Evolutionary conservation across 2,888 invertebrate genomes (phyloP).

Genomic region (Ctena decussata): DNA sequence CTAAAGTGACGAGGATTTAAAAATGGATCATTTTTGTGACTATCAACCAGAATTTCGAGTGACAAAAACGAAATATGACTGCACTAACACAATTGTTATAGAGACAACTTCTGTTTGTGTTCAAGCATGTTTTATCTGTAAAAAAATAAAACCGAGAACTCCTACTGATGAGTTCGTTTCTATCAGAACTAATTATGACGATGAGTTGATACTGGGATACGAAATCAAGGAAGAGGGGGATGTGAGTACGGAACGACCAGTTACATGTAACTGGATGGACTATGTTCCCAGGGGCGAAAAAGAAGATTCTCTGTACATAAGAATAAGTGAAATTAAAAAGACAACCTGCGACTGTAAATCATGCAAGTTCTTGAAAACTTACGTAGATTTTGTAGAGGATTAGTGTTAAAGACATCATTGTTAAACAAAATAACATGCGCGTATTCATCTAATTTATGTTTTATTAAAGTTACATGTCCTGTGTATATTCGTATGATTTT

Average conservation of each 20-base stretch:
- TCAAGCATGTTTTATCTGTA: background rate
- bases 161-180: background rate
- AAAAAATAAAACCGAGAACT: background rate
- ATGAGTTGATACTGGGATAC: background rate
- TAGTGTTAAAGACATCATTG: background rate
- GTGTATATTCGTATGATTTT: too few relatives aligned
- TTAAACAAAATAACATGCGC: too few relatives aligned
- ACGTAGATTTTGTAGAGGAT: background rate
- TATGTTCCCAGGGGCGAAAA: background rate
- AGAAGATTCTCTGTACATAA: background rate
- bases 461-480: too few relatives aligned
- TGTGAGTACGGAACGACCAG: background rate
- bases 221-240: background rate
- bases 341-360: background rate
- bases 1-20: background rate
- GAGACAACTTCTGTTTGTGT: background rate
- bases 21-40: background rate
- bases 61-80: background rate
- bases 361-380: background rate
- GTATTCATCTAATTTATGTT: too few relatives aligned
- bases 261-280: slow-evolving; percentile 7
- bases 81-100: background rate
- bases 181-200: background rate
- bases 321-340: background rate
- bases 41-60: background rate